Evolutionary conservation across 2,888 invertebrate species (phyloP).

Genomic region (Gandaritis pyraliata): DNA sequence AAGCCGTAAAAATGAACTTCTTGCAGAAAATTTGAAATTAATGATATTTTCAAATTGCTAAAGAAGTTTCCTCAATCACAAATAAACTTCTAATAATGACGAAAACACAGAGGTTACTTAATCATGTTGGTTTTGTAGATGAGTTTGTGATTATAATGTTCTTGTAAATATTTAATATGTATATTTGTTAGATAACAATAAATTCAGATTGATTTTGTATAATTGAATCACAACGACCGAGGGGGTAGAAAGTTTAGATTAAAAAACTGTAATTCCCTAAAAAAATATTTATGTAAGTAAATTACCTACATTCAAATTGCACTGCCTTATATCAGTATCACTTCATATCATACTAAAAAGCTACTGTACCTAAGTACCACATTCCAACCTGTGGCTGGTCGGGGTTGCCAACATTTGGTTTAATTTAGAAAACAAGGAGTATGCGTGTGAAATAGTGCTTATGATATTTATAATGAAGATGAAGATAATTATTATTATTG

Average conservation of each 20-base stretch:
- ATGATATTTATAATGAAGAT: background rate
- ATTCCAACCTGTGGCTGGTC: slow-evolving; percentile 59
- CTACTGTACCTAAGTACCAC: slow-evolving; percentile 54
- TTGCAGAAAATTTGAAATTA: too few relatives aligned
- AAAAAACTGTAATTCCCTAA: too few relatives aligned
- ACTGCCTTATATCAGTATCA: background rate
- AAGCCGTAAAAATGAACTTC: too few relatives aligned
- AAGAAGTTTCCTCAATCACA: too few relatives aligned
- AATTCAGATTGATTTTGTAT: background rate
- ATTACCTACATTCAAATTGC: background rate
- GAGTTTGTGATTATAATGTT: background rate
- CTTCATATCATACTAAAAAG: background rate
- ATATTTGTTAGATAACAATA: too few relatives aligned
- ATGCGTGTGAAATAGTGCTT: slow-evolving; percentile 1
- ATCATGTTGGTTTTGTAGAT: slow-evolving; percentile 11
- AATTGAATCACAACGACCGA: background rate
- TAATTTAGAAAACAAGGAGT: background rate
- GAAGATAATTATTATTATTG: too few relatives aligned
- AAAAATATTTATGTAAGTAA: too few relatives aligned
- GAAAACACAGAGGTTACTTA: background rate
- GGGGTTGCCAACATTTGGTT: slow-evolving; percentile 12
- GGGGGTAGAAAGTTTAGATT: background rate
- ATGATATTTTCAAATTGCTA: too few relatives aligned
- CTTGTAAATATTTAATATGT: slow-evolving; percentile 15
- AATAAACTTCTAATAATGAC: too few relatives aligned